phyloP scores from a whole-genome alignment of 2,888 invertebrate species.

The Heteromyza rotundicornis region DNA sequence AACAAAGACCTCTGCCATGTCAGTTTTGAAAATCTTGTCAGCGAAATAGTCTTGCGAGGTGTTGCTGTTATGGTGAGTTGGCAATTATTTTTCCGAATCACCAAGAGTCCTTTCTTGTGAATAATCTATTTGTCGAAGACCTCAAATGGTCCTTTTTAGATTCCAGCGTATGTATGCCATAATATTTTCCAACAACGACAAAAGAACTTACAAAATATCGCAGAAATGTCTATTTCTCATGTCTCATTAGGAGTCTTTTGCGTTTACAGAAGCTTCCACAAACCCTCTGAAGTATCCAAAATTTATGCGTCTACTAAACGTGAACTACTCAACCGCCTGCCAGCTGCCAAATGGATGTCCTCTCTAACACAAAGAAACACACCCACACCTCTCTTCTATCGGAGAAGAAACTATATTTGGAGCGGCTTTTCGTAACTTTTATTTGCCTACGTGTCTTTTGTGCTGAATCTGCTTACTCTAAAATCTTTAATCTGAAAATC shows the following conservation, averaged over 20 bases:
- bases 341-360: not conserved
- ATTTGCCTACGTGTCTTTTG: conserved; percentile 50
- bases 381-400: conserved; percentile 14
- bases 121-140: too few species aligned
- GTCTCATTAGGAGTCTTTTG: not conserved
- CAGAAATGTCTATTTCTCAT: too few species aligned
- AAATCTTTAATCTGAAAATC: conserved; percentile 33
- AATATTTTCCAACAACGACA: too few species aligned
- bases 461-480: conserved; percentile 9
- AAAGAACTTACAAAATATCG: too few species aligned
- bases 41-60: too few species aligned
- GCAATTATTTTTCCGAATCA: too few species aligned
- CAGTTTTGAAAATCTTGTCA: too few species aligned
- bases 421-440: conserved; percentile 31
- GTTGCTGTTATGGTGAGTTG: too few species aligned
- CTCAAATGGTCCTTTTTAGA: too few species aligned
- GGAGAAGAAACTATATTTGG: not conserved
- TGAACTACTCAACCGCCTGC: not conserved
- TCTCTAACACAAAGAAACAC: conserved; percentile 27
- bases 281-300: conserved; percentile 12
- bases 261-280: not conserved
- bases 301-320: not conserved
- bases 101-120: too few species aligned
- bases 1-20: too few species aligned
- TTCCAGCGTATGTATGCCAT: too few species aligned